Evolutionary conservation across 2,113 vertebrate species (phyloP).

Genomic region (Macaca nemestrina): DNA sequence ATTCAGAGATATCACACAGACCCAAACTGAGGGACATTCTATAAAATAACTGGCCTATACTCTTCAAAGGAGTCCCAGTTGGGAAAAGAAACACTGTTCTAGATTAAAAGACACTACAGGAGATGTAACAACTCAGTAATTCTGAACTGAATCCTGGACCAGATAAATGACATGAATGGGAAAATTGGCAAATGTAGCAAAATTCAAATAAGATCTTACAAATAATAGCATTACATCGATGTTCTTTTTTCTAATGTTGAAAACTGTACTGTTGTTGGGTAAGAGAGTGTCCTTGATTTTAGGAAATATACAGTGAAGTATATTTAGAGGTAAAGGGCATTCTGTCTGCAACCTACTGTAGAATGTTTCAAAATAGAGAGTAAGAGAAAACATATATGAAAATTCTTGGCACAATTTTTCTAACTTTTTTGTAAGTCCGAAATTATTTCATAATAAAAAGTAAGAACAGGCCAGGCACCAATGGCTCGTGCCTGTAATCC

Average conservation of each 20-base stretch:
- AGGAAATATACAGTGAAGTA: background rate
- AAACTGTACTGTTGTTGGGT: background rate
- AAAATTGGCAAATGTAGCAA: background rate
- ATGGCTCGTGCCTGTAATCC: background rate
- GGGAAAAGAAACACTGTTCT: background rate
- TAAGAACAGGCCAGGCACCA: background rate
- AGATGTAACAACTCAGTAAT: background rate
- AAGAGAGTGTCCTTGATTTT: background rate
- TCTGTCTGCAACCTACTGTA: background rate
- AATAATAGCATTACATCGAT: background rate
- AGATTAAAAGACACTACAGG: background rate
- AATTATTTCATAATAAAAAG: constrained; percentile 45
- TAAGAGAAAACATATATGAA: background rate
- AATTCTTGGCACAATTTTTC: background rate
- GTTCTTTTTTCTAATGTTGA: background rate
- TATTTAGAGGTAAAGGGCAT: background rate
- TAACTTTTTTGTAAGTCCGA: background rate
- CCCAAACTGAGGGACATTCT: background rate
- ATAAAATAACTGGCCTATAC: background rate
- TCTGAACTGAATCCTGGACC: background rate
- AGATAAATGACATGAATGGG: background rate
- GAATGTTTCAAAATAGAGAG: background rate
- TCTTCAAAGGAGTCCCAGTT: background rate
- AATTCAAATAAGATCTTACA: background rate
- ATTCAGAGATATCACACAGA: background rate